Evolutionary conservation across 2,797 vertebrate species (phyloP), one percentile per base, ranked within the genome.

Genomic region (Periparus ater): DNA sequence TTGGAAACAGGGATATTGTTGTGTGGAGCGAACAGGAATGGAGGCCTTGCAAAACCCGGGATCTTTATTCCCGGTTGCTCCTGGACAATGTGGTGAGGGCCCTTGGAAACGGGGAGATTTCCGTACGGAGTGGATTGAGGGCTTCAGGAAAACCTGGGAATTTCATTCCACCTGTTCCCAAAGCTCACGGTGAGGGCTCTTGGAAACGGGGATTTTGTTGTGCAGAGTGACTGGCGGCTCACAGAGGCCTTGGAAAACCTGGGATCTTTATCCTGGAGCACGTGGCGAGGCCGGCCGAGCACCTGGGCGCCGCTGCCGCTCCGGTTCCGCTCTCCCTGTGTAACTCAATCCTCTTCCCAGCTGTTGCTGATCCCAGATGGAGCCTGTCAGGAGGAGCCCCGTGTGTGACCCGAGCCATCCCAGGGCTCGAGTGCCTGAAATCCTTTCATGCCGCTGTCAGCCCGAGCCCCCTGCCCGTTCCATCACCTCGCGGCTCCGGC

Each of bases 361-460:
- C 91, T 96, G 93, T 40, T 94, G 40, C 67, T 61, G 78, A 61
- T 88, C 79, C 67, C 50, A n/a, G 54, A 32, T 47, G 40, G 29
- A 91, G 34, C 44, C 44, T 17, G 77, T 76, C 67, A 32, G 67
- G 89, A 85, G 38, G 84, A 76, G 68, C 38, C 85, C 78, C 45
- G 22, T 0, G 45, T 75, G 68, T 68, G 80, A 74, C 88, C 88
- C 11, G 91, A 91, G 94, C 71, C 78, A 75, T 85, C 80, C 88
- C 21, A 10, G 42, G 91, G 87, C 93, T 91, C 22, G 19, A 42
- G 75, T 8, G 53, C n/a, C 88, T 90, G 90, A 40, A 66, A 75
- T 78, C 50, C 84, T 88, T 89, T 20, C 71, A 13, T 55, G 40
- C 55, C 74, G 30, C 58, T 67, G 53, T 63, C 85, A 50, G 62